A percentile compares a stretch with the other conserved stretches of the same genome.
phyloP scores from a whole-genome alignment of 1,140 invertebrate genomes.

The Papilio aristodemus region DNA sequence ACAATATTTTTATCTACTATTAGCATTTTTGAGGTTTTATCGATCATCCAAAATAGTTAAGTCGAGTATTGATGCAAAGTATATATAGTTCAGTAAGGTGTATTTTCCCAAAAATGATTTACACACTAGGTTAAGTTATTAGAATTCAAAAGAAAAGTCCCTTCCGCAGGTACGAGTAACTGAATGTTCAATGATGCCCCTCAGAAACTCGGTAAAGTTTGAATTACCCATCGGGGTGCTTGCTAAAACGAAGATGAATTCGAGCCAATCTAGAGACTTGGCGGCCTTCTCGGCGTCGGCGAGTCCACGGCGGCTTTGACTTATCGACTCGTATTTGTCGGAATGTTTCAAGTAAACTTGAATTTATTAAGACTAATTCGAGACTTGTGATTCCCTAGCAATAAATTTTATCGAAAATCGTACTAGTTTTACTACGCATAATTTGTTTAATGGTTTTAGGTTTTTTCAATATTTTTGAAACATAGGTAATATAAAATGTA shows the following conservation, averaged over 20 bases:
- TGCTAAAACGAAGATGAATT: conserved; percentile 30
- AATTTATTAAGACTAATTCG: conserved; percentile 50
- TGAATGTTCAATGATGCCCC: conserved; percentile 27
- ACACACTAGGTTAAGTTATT: background rate
- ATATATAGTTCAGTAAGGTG: no score
- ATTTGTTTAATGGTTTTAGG: no score
- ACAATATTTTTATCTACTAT: no score
- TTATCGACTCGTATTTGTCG: conserved; percentile 38
- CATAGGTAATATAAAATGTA: no score
- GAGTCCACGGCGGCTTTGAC: conserved; percentile 37
- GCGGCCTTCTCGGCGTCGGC: conserved; percentile 32
- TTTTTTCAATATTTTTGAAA: no score
- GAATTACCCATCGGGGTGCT: conserved; percentile 32
- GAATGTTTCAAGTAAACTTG: conserved; percentile 40
- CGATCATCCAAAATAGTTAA: no score
- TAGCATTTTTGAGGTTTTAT: no score
- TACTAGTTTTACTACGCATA: background rate
- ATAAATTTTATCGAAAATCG: conserved; percentile 45
- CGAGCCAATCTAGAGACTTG: conserved; percentile 22
- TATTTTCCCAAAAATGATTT: background rate
- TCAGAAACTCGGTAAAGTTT: conserved; percentile 27
- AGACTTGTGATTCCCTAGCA: conserved; percentile 43
- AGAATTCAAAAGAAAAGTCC: conserved; percentile 4
- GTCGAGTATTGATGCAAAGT: no score
- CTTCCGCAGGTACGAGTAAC: conserved; percentile 21